Base-by-base conservation (phyloP, 2,888 invertebrate species). In the Lasioglossum oenotherae region DNA sequence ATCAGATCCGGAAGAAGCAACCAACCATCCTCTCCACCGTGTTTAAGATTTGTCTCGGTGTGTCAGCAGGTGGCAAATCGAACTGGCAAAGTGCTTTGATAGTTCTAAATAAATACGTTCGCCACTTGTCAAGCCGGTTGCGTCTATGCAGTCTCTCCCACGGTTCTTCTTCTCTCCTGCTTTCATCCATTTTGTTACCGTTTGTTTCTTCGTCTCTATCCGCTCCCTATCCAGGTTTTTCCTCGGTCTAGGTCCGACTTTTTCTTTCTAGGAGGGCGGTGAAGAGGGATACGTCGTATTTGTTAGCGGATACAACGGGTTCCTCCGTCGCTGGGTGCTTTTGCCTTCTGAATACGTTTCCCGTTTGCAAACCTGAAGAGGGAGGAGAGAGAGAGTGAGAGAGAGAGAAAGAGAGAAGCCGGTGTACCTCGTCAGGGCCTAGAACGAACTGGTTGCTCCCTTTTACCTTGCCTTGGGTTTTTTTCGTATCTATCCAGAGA, bases 211-310 rank as follows among this genome's bases (percentile, higher is more conserved):
- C 8, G 35, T 67, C 27, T n/a, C 27, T 27, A 5, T n/a, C 57
- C 16, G 38, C n/a, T 14, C 31, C 31, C 31, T 76, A 44, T 76
- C 19, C 12, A 27, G 31, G 44, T 41, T 31, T 76, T 78, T 78
- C 49, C 31, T 35, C n/a, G n/a, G 41, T 27, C 49, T 53, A 38
- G 35, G 41, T 74, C 53, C 74, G 8, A 74, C 46, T 75, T 41
- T 81, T 86, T 81, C 85, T 88, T 81, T 64, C 53, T 44, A 2
- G 31, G 53, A 53, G 35, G 82, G 60, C 81, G 84, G 86, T 71
- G 85, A 90, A 91, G 89, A 92, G 84, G 87, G 87, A 92, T 91
- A 91, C 87, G 86, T 84, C 87, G 88, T 91, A 92, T 93, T 93
- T 92, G 91, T 92, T 88, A 88, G 88, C 83, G 84, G 88, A 90